Conservation (phyloP, 2,888 invertebrate species). For the Herminia tarsipennalis region DNA sequence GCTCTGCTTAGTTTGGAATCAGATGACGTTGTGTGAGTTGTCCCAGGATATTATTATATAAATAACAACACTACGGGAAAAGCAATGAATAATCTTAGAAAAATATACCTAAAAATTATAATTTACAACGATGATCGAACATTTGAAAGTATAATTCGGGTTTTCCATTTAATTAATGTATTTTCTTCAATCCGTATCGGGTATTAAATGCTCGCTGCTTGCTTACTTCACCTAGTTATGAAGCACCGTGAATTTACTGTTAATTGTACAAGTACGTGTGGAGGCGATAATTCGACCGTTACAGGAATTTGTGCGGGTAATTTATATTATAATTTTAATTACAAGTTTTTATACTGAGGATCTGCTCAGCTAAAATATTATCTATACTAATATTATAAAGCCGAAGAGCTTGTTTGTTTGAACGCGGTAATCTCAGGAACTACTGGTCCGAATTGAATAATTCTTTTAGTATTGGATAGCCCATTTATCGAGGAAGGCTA, state of each 20-base stretch:
- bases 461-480: neutral
- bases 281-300: neutral
- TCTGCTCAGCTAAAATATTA: too few relatives aligned
- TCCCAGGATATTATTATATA: too few relatives aligned
- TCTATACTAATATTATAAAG: conserved; percentile 2
- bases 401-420: conserved; percentile 1
- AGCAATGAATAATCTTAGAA: too few relatives aligned
- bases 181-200: neutral
- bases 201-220: neutral
- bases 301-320: neutral
- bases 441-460: conserved; percentile 1
- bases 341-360: too few relatives aligned
- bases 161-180: neutral
- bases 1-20: too few relatives aligned
- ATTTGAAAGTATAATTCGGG: neutral
- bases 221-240: neutral
- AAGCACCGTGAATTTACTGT: neutral
- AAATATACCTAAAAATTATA: too few relatives aligned
- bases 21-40: too few relatives aligned
- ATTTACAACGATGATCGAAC: too few relatives aligned
- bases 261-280: neutral
- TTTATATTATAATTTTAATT: too few relatives aligned
- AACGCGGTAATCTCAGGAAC: conserved; percentile 3
- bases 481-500: conserved; percentile 5
- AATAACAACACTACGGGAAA: too few relatives aligned